Conservation (phyloP, 1,140 invertebrate genomes). For the Coptotermes formosanus region DNA sequence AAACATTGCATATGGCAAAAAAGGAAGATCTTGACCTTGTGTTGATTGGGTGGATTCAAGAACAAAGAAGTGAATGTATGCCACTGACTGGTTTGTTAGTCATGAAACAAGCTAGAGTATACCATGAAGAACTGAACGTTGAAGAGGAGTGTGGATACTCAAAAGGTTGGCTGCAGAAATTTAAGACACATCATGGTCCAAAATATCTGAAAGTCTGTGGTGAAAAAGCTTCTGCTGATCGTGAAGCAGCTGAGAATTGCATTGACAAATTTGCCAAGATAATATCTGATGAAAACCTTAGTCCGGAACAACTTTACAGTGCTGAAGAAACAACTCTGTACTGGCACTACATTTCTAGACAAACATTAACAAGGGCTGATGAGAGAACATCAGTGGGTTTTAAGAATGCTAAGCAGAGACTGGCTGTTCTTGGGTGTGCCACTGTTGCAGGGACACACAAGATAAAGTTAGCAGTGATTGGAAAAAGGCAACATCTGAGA, state of each 20-base stretch:
- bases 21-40: too few relatives aligned
- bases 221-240: neutral
- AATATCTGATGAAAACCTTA: neutral
- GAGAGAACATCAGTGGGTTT: neutral
- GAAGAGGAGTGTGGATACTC: too few relatives aligned
- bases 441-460: neutral
- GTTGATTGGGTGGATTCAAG: too few relatives aligned
- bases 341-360: neutral
- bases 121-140: too few relatives aligned
- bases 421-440: neutral
- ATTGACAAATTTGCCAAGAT: neutral
- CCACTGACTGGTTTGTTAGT: too few relatives aligned
- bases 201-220: neutral
- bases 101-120: too few relatives aligned
- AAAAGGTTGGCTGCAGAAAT: too few relatives aligned
- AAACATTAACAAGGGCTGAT: neutral
- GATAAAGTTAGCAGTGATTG: neutral
- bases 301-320: neutral
- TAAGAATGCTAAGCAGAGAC: neutral
- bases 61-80: too few relatives aligned
- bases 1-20: too few relatives aligned
- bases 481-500: neutral
- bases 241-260: neutral
- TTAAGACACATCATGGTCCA: too few relatives aligned
- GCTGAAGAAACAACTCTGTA: neutral